Percentiles rank a stretch among this genome's conserved stretches.
phyloP scores from a whole-genome alignment of 2,797 vertebrate species.

The Xenops minutus region DNA sequence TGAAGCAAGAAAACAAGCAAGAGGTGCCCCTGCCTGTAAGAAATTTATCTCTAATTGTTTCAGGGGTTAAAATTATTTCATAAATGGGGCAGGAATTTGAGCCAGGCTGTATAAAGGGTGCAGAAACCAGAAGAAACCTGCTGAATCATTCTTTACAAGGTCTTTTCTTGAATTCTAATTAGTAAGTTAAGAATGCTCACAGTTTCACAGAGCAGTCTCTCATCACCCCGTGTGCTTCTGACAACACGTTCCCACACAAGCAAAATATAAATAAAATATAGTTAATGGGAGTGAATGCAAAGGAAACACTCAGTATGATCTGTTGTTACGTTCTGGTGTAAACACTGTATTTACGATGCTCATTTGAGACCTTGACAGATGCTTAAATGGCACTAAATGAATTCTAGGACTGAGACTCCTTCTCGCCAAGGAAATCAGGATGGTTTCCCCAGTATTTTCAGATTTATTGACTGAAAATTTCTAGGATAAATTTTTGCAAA shows the following conservation, averaged over 20 bases:
- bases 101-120: background rate
- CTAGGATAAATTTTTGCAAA: background rate
- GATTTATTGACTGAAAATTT: background rate
- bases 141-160: background rate
- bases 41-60: background rate
- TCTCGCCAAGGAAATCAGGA: background rate
- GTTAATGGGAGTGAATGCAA: background rate
- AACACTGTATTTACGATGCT: background rate
- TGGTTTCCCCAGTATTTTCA: background rate
- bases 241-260: background rate
- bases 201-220: background rate
- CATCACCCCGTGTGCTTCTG: background rate
- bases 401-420: background rate
- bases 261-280: background rate
- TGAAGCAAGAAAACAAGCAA: background rate
- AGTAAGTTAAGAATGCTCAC: background rate
- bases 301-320: background rate
- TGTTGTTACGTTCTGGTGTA: background rate
- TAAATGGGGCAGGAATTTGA: background rate
- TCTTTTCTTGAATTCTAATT: background rate
- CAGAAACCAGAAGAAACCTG: background rate
- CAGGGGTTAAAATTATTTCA: background rate
- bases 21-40: background rate
- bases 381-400: background rate
- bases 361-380: background rate